Conservation (phyloP, 2,113 vertebrate species). For the Amia ocellicauda region DNA sequence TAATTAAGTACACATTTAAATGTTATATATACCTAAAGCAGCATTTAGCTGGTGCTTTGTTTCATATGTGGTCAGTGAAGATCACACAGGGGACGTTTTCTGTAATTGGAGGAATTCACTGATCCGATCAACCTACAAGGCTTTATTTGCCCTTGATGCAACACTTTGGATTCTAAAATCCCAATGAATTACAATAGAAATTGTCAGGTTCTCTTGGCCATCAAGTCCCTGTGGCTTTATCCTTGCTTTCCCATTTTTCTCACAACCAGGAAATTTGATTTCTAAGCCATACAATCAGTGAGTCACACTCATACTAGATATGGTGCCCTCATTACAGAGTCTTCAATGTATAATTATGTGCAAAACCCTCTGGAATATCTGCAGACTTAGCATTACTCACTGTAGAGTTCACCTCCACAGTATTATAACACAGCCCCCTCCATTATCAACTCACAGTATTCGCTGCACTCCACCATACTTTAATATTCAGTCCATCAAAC, state of each 20-base stretch:
- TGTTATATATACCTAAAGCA: too few species aligned
- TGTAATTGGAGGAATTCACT: too few species aligned
- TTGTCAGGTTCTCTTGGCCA: too few species aligned
- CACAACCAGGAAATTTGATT: constrained; percentile 6
- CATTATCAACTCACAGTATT: neutral
- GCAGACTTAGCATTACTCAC: constrained; percentile 4
- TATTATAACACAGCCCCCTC: neutral
- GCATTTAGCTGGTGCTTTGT: too few species aligned
- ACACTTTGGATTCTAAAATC: too few species aligned
- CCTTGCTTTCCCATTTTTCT: neutral
- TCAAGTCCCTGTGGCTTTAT: too few species aligned
- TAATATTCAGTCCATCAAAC: neutral
- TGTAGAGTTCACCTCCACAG: neutral
- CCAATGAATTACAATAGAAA: too few species aligned
- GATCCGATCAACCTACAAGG: too few species aligned
- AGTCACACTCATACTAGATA: constrained; percentile 8
- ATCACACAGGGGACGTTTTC: too few species aligned
- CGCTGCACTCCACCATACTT: neutral
- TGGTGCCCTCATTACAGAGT: neutral
- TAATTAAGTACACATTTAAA: too few species aligned
- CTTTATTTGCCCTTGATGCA: too few species aligned
- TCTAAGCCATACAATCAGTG: constrained; percentile 10
- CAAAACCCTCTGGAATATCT: neutral
- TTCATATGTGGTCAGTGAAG: too few species aligned
- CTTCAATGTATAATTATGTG: neutral